Evolutionary conservation across 2,113 vertebrate species (phyloP).

Genomic region (Atherinomorus stipes): DNA sequence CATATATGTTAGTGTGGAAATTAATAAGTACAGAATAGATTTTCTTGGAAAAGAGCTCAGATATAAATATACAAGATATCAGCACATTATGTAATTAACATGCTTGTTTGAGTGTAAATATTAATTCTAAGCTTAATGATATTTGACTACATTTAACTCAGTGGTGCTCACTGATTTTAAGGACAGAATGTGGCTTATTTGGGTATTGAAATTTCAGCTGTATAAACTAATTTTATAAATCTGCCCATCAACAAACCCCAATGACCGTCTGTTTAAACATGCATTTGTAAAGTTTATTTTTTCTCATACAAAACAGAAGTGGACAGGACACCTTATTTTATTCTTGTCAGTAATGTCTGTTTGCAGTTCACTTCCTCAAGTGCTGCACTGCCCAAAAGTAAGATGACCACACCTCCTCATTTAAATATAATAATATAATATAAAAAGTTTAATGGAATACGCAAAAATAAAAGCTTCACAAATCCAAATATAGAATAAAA

Average conservation of each 20-base stretch:
- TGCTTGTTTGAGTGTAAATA: background rate
- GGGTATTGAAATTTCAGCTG: background rate
- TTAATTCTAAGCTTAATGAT: too few species aligned
- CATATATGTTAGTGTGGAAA: background rate
- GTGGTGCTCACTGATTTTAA: background rate
- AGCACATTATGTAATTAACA: conserved; percentile 15
- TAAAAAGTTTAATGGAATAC: too few species aligned
- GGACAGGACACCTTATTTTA: background rate
- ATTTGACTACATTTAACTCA: too few species aligned
- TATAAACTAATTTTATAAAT: too few species aligned
- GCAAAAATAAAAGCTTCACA: too few species aligned
- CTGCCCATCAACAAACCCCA: conserved; percentile 31
- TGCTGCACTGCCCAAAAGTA: too few species aligned
- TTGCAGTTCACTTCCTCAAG: too few species aligned
- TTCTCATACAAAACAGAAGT: too few species aligned
- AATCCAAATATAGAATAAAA: too few species aligned
- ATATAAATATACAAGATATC: conserved; percentile 14
- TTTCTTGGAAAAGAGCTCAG: background rate
- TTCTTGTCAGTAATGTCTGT: too few species aligned
- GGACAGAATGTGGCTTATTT: background rate
- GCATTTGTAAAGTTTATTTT: conserved; percentile 43
- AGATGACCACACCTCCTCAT: too few species aligned
- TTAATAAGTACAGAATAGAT: background rate
- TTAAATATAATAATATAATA: too few species aligned
- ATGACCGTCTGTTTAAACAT: conserved; percentile 35